Evolutionary conservation across 2,888 invertebrate species (phyloP).

Genomic region (Lucinisca nassula): DNA sequence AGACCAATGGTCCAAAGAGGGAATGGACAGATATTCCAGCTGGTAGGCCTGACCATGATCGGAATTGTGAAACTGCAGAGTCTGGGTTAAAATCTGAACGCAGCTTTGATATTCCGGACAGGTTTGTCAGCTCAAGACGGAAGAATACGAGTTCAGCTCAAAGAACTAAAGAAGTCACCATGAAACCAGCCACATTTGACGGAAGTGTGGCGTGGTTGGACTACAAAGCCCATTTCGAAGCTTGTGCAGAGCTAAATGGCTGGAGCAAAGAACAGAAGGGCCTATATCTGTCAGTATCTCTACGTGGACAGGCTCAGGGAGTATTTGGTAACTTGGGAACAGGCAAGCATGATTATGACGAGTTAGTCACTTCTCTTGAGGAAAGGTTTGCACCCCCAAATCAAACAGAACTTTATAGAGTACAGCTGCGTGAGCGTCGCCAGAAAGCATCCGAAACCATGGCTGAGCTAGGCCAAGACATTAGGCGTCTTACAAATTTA

Average conservation of each 20-base stretch:
- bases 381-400: neutral
- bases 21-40: neutral
- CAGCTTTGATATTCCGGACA: neutral
- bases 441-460: constrained; percentile 29
- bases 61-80: neutral
- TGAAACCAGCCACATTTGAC: constrained; percentile 37
- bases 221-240: too few relatives aligned
- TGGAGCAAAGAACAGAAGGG: too few relatives aligned
- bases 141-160: neutral
- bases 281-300: too few relatives aligned
- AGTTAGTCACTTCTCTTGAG: neutral
- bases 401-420: constrained; percentile 26
- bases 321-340: too few relatives aligned
- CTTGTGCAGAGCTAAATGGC: too few relatives aligned
- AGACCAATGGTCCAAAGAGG: neutral
- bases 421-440: constrained; percentile 24
- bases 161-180: neutral
- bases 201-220: constrained; percentile 35
- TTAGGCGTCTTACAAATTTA: constrained; percentile 21
- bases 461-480: constrained; percentile 13
- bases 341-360: too few relatives aligned
- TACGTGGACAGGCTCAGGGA: constrained; percentile 38
- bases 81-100: neutral
- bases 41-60: neutral
- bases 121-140: neutral